Evolutionary conservation across 2,888 invertebrate genomes (phyloP), one percentile per base, ranked within the genome.

Genomic region (Magallana nippona): DNA sequence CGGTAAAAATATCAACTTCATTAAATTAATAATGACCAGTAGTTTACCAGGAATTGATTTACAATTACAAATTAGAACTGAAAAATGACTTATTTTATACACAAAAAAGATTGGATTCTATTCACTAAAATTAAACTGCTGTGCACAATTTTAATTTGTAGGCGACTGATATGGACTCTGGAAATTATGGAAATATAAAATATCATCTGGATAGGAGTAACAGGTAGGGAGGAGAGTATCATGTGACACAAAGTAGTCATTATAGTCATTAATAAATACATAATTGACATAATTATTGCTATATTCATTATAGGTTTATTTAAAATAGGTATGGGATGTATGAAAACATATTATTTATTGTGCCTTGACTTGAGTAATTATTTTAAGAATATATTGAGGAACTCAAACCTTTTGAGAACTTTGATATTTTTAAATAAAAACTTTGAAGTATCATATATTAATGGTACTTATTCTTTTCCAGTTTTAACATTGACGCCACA

Each of bases 81-180:
- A 44, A 44, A 44, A 44, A 8, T 44, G 8, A 44, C 27, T 44
- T 44, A 44, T 44, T 44, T 44, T 44, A 44, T 44, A 8, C 44
- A 5, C 5, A 44, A 44, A 44, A 44, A 5, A 44, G 44, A 44
- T 44, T 44, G 3, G 5, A 44, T 8, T 8, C 44, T 44, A 5
- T 44, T 44, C 8, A 44, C 44, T 44, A 44, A 44, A 44, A 44
- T 8, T 44, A 8, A 44, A 5, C 44, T 44, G 5, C 8, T 44
- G 8, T 44, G 44, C 5, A 44, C 44, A 44, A 44, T 44, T 60
- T 27, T 27, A 2, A 1, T 27, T 1, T 60, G 60, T 58, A 82
- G 82, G 82, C 82, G n/a, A 57, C 22, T 27, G 82, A 82, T 57
- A n/a, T 17, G 0, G 82, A 82, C 57, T 44, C 32, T 3, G 82